Percentiles rank a stretch among this genome's conserved stretches.
These are phyloP conservation scores for Hydrolagus colliei DNA, from an alignment of 2,797 vertebrate species.

Conservation along the genomic window DNA sequence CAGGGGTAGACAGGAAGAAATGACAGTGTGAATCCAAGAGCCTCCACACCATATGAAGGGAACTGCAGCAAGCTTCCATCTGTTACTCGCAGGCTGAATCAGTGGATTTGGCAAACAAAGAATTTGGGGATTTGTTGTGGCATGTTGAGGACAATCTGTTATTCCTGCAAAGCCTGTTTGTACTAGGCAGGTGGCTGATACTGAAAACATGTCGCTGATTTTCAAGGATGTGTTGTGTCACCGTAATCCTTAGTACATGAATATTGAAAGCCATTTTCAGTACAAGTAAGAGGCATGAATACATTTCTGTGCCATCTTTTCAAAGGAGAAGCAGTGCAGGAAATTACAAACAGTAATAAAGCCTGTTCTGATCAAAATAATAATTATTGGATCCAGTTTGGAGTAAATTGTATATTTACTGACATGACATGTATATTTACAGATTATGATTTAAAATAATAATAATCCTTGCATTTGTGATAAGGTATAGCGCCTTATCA, in stretches of 20 bases:
- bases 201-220: not conserved
- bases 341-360: not conserved
- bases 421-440: too few relatives aligned
- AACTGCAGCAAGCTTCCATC: not conserved
- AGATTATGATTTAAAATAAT: too few relatives aligned
- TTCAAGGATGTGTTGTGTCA: not conserved
- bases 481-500: not conserved
- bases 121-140: not conserved
- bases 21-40: not conserved
- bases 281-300: not conserved
- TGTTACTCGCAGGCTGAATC: not conserved
- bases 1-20: not conserved
- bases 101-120: not conserved
- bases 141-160: not conserved
- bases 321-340: not conserved
- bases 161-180: not conserved
- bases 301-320: not conserved
- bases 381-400: too few relatives aligned
- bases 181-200: not conserved
- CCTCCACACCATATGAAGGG: not conserved
- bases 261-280: not conserved
- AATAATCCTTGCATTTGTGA: too few relatives aligned
- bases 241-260: too few relatives aligned
- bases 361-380: too few relatives aligned
- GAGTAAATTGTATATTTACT: too few relatives aligned